These are phyloP conservation scores for Sylvia borin DNA, from an alignment of 2,797 vertebrate genomes.

Conservation along the genomic window DNA sequence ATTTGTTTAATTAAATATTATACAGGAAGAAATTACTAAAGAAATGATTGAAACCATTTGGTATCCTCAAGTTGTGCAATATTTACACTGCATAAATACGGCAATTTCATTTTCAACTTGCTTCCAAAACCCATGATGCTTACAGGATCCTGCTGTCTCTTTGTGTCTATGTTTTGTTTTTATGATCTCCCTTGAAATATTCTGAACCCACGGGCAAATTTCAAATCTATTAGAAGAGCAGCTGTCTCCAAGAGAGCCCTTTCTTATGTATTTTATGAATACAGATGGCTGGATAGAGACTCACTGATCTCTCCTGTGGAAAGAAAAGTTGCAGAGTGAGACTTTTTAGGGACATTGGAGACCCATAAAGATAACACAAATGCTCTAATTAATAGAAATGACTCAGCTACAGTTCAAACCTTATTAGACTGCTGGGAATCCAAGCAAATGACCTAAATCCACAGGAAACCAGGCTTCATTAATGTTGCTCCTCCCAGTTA, in stretches of 20 bases:
- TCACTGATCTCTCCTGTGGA: background rate
- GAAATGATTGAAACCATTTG: constrained; percentile 10
- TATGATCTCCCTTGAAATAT: constrained; percentile 1
- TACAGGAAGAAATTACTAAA: background rate
- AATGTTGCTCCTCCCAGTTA: background rate
- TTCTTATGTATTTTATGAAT: constrained; percentile 1
- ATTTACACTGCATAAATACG: background rate
- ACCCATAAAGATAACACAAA: constrained; percentile 51
- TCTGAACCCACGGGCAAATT: background rate
- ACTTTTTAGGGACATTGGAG: constrained; percentile 25
- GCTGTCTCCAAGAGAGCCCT: constrained; percentile 16
- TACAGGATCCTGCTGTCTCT: constrained; percentile 10
- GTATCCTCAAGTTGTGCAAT: background rate
- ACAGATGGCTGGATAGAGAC: constrained; percentile 48
- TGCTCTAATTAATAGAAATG: constrained; percentile 44
- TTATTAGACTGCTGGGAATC: constrained; percentile 45
- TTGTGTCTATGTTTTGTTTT: background rate
- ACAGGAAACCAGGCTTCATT: constrained; percentile 32
- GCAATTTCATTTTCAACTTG: constrained; percentile 10
- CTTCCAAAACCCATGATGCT: background rate
- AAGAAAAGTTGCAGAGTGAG: constrained; percentile 39
- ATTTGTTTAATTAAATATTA: constrained; percentile 25
- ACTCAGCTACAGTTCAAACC: background rate
- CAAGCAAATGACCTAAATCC: constrained; percentile 44
- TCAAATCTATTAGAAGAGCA: constrained; percentile 42